Evolutionary conservation across 2,888 invertebrate species (phyloP).

Genomic region (Lacanobia wlatinum): DNA sequence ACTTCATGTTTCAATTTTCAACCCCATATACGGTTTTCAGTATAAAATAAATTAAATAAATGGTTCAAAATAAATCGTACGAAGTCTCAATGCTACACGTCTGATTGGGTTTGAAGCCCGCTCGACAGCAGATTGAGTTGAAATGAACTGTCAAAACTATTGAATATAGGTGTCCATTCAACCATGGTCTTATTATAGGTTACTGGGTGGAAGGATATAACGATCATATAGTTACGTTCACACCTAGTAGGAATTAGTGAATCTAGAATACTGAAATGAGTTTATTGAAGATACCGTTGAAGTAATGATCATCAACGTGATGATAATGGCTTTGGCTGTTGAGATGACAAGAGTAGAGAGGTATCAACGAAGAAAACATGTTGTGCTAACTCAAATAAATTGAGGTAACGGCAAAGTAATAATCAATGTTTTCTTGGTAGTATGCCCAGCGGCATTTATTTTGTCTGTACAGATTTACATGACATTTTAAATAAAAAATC

Average conservation of each 20-base stretch:
- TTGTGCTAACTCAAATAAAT: too few relatives aligned
- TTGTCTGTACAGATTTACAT: too few relatives aligned
- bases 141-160: constrained; percentile 60
- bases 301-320: too few relatives aligned
- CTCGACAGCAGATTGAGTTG: constrained; percentile 38
- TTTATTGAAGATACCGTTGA: too few relatives aligned
- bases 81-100: constrained; percentile 23
- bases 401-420: too few relatives aligned
- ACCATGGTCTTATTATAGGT: constrained; percentile 3
- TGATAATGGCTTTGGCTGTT: too few relatives aligned
- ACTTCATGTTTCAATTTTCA: neutral
- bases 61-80: constrained; percentile 7
- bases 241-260: neutral
- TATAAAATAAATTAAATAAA: neutral
- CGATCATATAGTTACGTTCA: neutral
- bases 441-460: too few relatives aligned
- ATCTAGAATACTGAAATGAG: neutral
- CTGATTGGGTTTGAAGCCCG: constrained; percentile 45
- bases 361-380: too few relatives aligned
- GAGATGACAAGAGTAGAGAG: too few relatives aligned
- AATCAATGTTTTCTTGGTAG: too few relatives aligned
- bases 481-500: too few relatives aligned
- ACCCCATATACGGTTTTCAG: neutral
- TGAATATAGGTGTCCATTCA: constrained; percentile 42
- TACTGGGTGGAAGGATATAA: neutral